Percentiles rank a stretch among this genome's conserved stretches.
These are phyloP conservation scores for Teleiodes luculella DNA, from an alignment of 2,888 invertebrate genomes.

Conservation along the genomic window DNA sequence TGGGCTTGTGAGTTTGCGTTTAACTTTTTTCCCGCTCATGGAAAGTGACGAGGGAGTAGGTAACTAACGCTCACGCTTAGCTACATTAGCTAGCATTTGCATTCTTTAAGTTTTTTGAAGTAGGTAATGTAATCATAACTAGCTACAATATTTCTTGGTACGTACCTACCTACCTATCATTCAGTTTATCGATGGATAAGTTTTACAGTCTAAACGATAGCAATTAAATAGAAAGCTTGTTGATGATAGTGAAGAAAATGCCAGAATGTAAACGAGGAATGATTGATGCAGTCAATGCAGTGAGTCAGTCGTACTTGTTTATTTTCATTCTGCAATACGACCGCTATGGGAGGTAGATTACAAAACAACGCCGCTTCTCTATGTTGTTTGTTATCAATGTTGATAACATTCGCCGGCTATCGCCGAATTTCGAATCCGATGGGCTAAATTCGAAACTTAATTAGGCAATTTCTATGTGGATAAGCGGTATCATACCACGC, in stretches of 20 bases:
- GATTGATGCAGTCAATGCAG: conserved; percentile 17
- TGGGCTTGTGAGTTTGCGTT: not conserved
- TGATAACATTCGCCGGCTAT: conserved; percentile 28
- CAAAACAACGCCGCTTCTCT: conserved; percentile 43
- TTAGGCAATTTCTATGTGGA: conserved; percentile 26
- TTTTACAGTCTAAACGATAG: no score
- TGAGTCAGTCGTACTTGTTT: conserved; percentile 35
- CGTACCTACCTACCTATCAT: no score
- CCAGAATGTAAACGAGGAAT: conserved; percentile 17
- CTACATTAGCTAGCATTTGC: no score
- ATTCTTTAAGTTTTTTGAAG: no score
- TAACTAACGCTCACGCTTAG: no score
- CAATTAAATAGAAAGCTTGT: conserved; percentile 14
- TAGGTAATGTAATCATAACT: no score
- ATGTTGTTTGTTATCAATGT: conserved; percentile 28
- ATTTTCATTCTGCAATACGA: conserved; percentile 33
- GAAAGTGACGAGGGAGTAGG: no score
- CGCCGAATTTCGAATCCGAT: not conserved
- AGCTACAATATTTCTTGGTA: no score
- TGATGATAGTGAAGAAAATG: conserved; percentile 9
- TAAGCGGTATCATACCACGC: conserved; percentile 50
- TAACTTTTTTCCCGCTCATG: no score
- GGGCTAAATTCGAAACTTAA: not conserved
- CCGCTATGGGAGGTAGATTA: conserved; percentile 45
- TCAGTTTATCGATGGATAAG: no score